Conservation (phyloP, 2,113 vertebrate species). For the Ursus arctos region DNA sequence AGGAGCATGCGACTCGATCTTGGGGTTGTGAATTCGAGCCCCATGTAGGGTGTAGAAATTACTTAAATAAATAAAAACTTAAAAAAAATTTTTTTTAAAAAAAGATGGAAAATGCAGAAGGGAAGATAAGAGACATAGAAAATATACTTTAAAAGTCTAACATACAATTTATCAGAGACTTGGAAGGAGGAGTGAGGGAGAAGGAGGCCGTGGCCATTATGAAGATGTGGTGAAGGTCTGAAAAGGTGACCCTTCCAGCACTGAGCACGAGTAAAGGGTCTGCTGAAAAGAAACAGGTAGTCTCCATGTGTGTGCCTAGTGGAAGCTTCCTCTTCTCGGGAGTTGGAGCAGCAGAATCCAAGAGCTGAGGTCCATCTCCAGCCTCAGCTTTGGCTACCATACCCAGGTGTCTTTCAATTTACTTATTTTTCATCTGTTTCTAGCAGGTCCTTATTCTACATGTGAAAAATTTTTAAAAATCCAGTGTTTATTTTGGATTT, state of each 20-base stretch:
- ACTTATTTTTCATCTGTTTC: slow-evolving; percentile 28
- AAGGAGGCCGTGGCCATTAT: background rate
- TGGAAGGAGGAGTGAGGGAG: background rate
- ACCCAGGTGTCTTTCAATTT: background rate
- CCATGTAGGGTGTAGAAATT: background rate
- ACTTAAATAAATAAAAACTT: background rate
- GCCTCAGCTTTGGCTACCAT: background rate
- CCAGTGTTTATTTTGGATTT: slow-evolving; percentile 49
- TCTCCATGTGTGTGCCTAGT: accelerated
- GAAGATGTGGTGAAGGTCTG: background rate
- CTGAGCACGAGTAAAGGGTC: too few species aligned
- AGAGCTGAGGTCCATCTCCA: background rate
- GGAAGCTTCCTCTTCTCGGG: background rate
- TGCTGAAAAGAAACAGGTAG: background rate
- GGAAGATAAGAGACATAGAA: background rate
- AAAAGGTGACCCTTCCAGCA: accelerated
- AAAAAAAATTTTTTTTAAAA: background rate
- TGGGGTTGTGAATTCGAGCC: background rate
- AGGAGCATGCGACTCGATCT: background rate
- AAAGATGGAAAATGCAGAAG: background rate
- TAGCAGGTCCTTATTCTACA: background rate
- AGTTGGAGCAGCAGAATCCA: background rate
- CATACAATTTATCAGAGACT: background rate
- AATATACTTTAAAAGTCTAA: background rate
- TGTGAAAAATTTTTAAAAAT: background rate